Evolutionary conservation across 2,797 vertebrate species (phyloP).

Genomic region (Chelonia mydas): DNA sequence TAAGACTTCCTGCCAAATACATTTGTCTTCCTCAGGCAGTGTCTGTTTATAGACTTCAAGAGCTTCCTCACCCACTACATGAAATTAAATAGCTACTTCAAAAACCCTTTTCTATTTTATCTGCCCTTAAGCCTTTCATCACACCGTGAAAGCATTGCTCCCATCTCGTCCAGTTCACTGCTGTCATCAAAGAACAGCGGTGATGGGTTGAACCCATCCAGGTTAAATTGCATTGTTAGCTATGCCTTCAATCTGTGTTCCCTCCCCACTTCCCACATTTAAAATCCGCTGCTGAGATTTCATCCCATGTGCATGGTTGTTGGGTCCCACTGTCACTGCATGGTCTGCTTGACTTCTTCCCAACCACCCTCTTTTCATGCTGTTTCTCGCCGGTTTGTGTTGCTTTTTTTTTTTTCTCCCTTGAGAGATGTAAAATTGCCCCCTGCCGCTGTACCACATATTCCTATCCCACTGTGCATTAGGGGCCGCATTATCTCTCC

Average conservation of each 20-base stretch:
- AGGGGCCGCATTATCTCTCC: background rate
- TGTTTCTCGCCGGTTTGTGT: background rate
- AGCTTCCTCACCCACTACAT: background rate
- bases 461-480: background rate
- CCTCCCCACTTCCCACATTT: background rate
- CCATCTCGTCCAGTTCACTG: background rate
- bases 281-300: background rate
- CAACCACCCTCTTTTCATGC: background rate
- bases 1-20: background rate
- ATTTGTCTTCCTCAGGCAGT: background rate
- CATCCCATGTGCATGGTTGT: rapidly evolving
- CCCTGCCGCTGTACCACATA: background rate
- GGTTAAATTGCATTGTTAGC: background rate
- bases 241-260: rapidly evolving
- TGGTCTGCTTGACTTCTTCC: background rate
- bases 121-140: background rate
- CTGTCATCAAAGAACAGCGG: background rate
- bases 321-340: background rate
- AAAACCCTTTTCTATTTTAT: background rate
- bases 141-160: rapidly evolving
- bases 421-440: background rate
- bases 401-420: background rate
- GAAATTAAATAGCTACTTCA: background rate
- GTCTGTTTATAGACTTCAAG: background rate
- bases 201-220: background rate